Percentiles rank a stretch among this genome's conserved stretches.
Evolutionary conservation across 53 echinoderm and acorn worm genomes (phyloP).

Genomic region (Arbacia lixula): DNA sequence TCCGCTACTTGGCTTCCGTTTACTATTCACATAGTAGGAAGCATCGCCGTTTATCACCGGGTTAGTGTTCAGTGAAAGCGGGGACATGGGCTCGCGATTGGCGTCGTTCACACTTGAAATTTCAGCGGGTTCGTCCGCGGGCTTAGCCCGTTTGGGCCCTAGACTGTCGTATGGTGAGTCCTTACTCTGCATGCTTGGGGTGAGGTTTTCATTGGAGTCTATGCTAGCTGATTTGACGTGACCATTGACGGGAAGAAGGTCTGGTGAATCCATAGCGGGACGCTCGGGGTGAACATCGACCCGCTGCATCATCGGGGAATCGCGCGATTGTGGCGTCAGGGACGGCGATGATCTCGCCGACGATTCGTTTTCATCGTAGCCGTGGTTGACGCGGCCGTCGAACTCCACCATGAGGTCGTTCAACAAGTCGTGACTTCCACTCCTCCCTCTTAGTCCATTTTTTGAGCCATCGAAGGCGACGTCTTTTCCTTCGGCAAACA

Average conservation of each 20-base stretch:
- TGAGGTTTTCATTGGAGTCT: no score
- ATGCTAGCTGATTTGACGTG: no score
- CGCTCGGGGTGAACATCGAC: conserved; percentile 11
- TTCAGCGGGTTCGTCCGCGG: conserved; percentile 5
- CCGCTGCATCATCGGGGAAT: conserved; percentile 8
- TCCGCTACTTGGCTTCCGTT: neutral
- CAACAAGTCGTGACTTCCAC: conserved; percentile 24
- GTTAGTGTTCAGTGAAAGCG: conserved; percentile 5
- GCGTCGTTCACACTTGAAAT: neutral
- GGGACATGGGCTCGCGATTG: neutral
- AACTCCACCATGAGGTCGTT: conserved; percentile 45
- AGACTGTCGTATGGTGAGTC: conserved; percentile 26
- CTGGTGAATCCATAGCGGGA: neutral
- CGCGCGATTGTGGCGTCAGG: neutral
- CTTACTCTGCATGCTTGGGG: no score
- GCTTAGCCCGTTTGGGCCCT: conserved; percentile 20
- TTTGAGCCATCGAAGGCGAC: neutral
- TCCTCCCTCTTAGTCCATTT: neutral
- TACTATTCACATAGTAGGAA: no score
- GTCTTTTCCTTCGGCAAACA: neutral
- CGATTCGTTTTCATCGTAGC: conserved; percentile 28
- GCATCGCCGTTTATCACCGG: neutral
- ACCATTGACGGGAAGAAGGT: neutral
- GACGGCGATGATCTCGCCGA: conserved; percentile 40
- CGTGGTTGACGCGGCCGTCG: conserved; percentile 43